Evolutionary conservation across 1,140 invertebrate species (phyloP), one percentile per base, ranked within the genome.

Genomic region (Glomeris maerens): DNA sequence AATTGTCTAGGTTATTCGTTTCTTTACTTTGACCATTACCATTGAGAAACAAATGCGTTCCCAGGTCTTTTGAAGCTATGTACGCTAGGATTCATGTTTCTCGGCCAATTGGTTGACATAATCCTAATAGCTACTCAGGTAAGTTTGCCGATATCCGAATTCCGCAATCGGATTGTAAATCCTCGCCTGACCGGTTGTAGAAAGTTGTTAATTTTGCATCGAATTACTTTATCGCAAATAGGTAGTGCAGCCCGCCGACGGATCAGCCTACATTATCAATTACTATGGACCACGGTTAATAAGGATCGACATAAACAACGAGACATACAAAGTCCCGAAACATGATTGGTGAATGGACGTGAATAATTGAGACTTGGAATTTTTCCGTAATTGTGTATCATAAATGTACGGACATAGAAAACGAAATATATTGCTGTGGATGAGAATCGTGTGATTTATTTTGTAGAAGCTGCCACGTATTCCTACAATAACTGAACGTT

Each of bases 31-130:
- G n/a, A 14, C 23, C 17, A 13, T 17, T 25, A 47, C 17, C 17
- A 17, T 36, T 36, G 31, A 10, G 17, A 36, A 10, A 10, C 10
- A 36, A 36, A 10, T 36, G 31, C 17, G 17, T 20, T 54, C 20
- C 20, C 28, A 63, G 93, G 92, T 1, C 68, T 97, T 41, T 75
- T 94, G 4, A 98, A 98, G 67, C 77, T 97, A 56, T 90, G 89
- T 63, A 97, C 93, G 0, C 69, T 97, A 25, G 94, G 94, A 3
- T 96, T 95, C 62, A 81, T 97, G 74, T 95, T 98, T 62, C 69
- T 97, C n/a, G 90, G 72, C 49, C 92, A 97, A 66, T 72, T 98
- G 26, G 71, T 93, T 50, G 94, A 98, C 68, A 84, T 98, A 20
- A 82, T 98, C 60, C 72, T 98, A 22, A 97, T 98, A 62, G 90